Evolutionary conservation across 2,113 vertebrate species (phyloP), one percentile per base, ranked within the genome.

Genomic region (Pseudopodoces humilis): DNA sequence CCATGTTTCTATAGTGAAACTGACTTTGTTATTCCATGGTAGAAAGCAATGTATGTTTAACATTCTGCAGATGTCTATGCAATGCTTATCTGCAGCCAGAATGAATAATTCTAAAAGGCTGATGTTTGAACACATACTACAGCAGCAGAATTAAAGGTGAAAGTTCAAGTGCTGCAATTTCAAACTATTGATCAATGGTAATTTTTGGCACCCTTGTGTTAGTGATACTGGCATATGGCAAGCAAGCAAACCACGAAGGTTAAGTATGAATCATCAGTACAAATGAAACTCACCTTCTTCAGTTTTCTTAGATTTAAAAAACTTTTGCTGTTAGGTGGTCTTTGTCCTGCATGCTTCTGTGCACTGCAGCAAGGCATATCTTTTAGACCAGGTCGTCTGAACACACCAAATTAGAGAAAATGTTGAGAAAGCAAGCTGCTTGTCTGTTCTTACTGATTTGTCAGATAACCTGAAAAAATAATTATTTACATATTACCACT

Each of bases 161-260:
- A 95, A 95, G 88, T 96, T 97, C 92, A 96, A 97, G 91, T 81
- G 64, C 79, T 97, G 83, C 95, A 97, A 97, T 97, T 97, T 96
- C 95, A 97, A 92, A 87, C 56, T 95, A 96, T 97, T 96, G 96
- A 97, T 97, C 96, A 97, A 86, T 86, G 87, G 88, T 96, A 97
- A 97, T 95, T 95, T 96, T 92, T 95, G 87, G 60, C 83, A 96
- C 59, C 55, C 77, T 74, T 92, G 76, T 27, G 72, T 95, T 96
- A 96, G 93, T 95, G 62, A 43, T 79, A 37, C 81, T 88, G 86
- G 68, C 83, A 88, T 91, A 71, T 28, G 53, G 91, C 77, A 97
- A 96, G 79, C 28, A 97, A 97, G 78, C 39, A 93, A 94, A 92
- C 81, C 77, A 60, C 4, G 10, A 88, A 96, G 92, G 86, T 95